A percentile compares a stretch with the other conserved stretches of the same genome.
phyloP scores from a whole-genome alignment of 2,113 vertebrate species.

The Reinhardtius hippoglossoides region DNA sequence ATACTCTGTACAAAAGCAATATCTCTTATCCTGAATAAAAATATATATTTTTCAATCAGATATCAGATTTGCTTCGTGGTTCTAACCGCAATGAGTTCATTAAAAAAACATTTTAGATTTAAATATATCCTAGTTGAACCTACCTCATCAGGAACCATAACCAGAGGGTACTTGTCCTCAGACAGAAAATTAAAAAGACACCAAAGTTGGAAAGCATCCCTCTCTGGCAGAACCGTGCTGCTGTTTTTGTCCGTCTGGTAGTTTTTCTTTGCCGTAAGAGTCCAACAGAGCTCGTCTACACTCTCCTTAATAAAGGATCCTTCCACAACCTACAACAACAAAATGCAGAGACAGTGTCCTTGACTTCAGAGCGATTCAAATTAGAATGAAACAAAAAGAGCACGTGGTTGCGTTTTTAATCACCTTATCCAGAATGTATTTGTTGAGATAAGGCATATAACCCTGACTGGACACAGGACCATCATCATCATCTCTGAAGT shows the following conservation, averaged over 20 bases:
- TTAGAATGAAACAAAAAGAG: not conserved
- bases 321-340: conserved; percentile 88
- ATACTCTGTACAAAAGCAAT: too few species aligned
- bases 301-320: conserved; percentile 92
- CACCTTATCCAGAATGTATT: conserved; percentile 86
- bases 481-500: conserved; percentile 94
- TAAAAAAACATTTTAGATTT: not conserved
- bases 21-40: too few species aligned
- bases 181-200: conserved; percentile 99
- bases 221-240: conserved; percentile 83
- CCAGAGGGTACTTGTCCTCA: conserved; percentile 94
- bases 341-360: not conserved
- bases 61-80: not conserved
- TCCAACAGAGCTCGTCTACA: conserved; percentile 97
- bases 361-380: not conserved
- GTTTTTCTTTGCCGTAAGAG: conserved; percentile 95
- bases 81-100: not conserved
- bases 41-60: too few species aligned
- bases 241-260: conserved; percentile 86
- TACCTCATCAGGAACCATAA: conserved; percentile 97
- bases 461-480: conserved; percentile 97
- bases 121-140: conserved; percentile 45
- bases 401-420: not conserved
- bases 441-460: conserved; percentile 95
- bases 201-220: conserved; percentile 94